phyloP scores from a whole-genome alignment of 1,140 invertebrate species.

The Wiebesia pumilae region DNA sequence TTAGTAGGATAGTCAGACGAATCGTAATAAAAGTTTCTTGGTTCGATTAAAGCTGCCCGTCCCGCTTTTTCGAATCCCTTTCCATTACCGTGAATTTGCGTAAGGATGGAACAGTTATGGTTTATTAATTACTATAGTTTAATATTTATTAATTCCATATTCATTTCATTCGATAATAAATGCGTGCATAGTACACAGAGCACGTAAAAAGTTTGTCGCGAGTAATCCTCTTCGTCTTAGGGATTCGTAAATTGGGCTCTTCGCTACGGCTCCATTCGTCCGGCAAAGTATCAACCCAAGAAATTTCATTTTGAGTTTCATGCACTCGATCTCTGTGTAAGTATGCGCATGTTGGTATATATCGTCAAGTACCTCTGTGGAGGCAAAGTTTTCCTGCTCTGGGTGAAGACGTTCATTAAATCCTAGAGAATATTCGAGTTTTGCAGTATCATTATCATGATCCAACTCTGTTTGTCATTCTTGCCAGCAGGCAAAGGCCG shows the following conservation, averaged over 20 bases:
- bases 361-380: neutral
- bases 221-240: neutral
- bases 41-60: too few species aligned
- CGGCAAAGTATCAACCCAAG: conserved; percentile 27
- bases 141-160: too few species aligned
- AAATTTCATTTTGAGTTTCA: conserved; percentile 46
- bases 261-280: neutral
- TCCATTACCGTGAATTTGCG: too few species aligned
- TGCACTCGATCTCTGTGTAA: neutral
- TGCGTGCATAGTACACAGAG: neutral
- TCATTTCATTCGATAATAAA: neutral
- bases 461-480: conserved; percentile 35
- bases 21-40: too few species aligned
- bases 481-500: conserved; percentile 30
- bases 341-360: neutral
- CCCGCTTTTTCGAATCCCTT: too few species aligned
- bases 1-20: too few species aligned
- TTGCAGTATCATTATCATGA: conserved; percentile 44
- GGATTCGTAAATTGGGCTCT: neutral
- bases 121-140: too few species aligned
- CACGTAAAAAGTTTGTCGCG: neutral
- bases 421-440: conserved; percentile 47
- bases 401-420: conserved; percentile 52
- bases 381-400: neutral
- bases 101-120: too few species aligned